These are phyloP conservation scores for Aspiorhynchus laticeps DNA, from an alignment of 2,113 vertebrate genomes.

Conservation along the genomic window DNA sequence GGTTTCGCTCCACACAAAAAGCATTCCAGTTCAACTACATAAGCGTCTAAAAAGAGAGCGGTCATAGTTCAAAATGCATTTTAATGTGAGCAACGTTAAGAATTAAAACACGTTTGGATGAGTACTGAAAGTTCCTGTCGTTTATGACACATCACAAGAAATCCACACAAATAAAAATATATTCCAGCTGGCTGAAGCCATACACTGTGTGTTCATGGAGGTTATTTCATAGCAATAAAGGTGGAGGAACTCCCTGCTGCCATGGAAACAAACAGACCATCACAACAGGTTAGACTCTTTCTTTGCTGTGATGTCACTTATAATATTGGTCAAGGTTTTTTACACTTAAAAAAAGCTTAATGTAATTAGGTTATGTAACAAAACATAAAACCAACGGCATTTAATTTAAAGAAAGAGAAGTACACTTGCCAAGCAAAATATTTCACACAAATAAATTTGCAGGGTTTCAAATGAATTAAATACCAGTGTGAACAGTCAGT, in stretches of 20 bases:
- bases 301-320: background rate
- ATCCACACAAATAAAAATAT: constrained; percentile 6
- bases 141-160: constrained; percentile 25
- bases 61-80: background rate
- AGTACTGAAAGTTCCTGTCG: background rate
- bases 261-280: constrained; percentile 57
- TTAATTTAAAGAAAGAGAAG: background rate
- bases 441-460: background rate
- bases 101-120: constrained; percentile 1
- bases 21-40: constrained; percentile 20
- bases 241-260: constrained; percentile 61
- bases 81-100: background rate
- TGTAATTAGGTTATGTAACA: background rate
- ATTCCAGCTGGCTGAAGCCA: constrained; percentile 24
- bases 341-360: background rate
- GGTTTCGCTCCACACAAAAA: background rate
- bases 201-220: background rate
- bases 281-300: constrained; percentile 26
- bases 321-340: background rate
- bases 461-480: background rate
- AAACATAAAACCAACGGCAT: background rate
- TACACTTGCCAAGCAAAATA: background rate
- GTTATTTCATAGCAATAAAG: constrained; percentile 42
- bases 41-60: background rate
- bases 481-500: background rate